phyloP scores from a whole-genome alignment of 2,797 vertebrate genomes.

The Notolabrus celidotus region DNA sequence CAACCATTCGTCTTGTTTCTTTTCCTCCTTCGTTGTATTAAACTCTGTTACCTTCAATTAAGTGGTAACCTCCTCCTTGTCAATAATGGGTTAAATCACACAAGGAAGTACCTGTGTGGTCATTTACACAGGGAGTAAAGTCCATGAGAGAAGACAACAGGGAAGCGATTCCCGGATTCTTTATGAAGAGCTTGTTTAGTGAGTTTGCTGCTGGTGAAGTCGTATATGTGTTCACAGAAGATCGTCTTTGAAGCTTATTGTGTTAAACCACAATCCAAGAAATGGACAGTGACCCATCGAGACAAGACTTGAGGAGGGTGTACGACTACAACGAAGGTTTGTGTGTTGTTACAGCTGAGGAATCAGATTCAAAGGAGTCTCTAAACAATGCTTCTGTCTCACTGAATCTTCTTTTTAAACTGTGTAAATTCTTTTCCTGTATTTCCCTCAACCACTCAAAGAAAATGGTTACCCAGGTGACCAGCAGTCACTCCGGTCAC shows the following conservation, averaged over 20 bases:
- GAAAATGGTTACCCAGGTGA: constrained; percentile 42
- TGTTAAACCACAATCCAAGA: constrained; percentile 25
- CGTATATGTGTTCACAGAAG: constrained; percentile 13
- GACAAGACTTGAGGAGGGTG: constrained; percentile 31
- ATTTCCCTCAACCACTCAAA: not conserved
- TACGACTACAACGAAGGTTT: constrained; percentile 22
- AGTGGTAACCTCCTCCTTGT: constrained; percentile 13
- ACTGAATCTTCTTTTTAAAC: not conserved
- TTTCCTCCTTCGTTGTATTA: not conserved
- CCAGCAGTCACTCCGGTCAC: constrained; percentile 66
- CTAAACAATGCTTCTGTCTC: not conserved
- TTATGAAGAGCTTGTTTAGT: constrained; percentile 17
- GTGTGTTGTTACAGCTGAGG: constrained; percentile 16
- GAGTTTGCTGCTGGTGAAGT: not conserved
- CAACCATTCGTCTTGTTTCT: not conserved
- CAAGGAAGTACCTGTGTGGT: constrained; percentile 81
- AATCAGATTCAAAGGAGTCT: not conserved
- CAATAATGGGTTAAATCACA: constrained; percentile 69
- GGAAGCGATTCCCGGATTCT: constrained; percentile 47
- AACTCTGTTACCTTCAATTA: not conserved
- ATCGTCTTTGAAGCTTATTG: not conserved
- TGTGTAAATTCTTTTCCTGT: not conserved
- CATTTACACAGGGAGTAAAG: constrained; percentile 76
- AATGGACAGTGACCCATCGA: constrained; percentile 48
- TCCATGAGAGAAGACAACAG: constrained; percentile 59